Base-by-base conservation (phyloP, 2,888 invertebrate species). In the Lithophane semibrunnea region DNA sequence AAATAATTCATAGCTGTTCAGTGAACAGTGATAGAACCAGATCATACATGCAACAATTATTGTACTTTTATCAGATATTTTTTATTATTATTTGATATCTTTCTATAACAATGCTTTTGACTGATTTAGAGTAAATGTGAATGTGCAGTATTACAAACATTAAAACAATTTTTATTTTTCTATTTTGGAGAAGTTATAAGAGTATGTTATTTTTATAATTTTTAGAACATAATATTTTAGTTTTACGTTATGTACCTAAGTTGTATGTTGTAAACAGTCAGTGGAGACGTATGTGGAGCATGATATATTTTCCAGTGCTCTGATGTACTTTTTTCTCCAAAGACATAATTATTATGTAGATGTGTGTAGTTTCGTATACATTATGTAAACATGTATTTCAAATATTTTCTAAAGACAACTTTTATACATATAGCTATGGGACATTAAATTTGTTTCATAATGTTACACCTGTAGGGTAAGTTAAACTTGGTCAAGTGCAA, bases 81-180 rank as follows among this genome's bases (percentile, higher is more conserved):
- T 90, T 88, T 87, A 89, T 92, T 91, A 84, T 92, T 89, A 88
- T 93, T 92, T 93, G 89, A 91, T 91, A 92, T 91, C 89, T 92
- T 86, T 89, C 85, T 92, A 88, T 92, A 92, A 92, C 91, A 93
- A 93, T 91, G 91, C 92, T 93, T 95, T 94, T 94, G 96, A 96
- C 96, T 96, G 96, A 96, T 95, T 95, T 94, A 96, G 95, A 94
- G 91, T 95, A 95, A 92, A 94, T 93, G 92, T 91, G 93, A 93
- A 93, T 93, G 92, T 95, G 95, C 96, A 96, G 96, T 96, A 96
- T 96, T 96, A 96, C 94, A 95, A 92, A 90, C 91, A 91, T 89
- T 88, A 91, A 87, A 91, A 86, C 91, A 93, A 92, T 93, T 93
- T 93, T 95, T 95, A 93, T 94, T 96, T 96, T 95, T 95, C 93